phyloP scores from a whole-genome alignment of 2,113 vertebrate genomes.

The Nipponia nippon region DNA sequence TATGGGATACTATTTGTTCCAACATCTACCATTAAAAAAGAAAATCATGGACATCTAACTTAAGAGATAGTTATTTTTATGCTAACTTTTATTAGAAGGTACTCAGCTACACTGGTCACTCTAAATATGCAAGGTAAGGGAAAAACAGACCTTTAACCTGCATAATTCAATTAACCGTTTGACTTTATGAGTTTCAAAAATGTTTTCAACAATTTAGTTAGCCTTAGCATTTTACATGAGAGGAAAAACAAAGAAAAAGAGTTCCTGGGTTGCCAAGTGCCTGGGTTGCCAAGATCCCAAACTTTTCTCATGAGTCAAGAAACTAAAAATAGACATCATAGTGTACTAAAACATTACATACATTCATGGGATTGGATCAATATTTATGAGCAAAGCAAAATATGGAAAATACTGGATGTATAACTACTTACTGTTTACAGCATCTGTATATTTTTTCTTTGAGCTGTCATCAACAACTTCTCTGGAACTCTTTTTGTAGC shows the following conservation, averaged over 20 bases:
- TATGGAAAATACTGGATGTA: background rate
- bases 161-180: background rate
- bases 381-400: background rate
- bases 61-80: conserved; percentile 38
- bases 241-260: background rate
- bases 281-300: background rate
- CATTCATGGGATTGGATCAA: background rate
- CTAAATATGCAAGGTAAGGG: background rate
- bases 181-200: background rate
- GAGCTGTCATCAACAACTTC: background rate
- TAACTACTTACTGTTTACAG: background rate
- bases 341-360: background rate
- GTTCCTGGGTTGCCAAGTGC: background rate
- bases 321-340: background rate
- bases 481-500: background rate
- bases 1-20: conserved; percentile 74
- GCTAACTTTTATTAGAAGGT: conserved; percentile 13
- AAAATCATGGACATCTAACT: conserved; percentile 33
- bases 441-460: background rate
- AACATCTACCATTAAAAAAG: conserved; percentile 47
- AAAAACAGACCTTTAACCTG: background rate
- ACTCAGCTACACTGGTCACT: background rate
- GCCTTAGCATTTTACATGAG: background rate
- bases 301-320: background rate
- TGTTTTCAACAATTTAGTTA: background rate